Percentiles rank a stretch among this genome's conserved stretches.
Conservation (phyloP, 2,888 invertebrate genomes). For the Belgica antarctica region DNA sequence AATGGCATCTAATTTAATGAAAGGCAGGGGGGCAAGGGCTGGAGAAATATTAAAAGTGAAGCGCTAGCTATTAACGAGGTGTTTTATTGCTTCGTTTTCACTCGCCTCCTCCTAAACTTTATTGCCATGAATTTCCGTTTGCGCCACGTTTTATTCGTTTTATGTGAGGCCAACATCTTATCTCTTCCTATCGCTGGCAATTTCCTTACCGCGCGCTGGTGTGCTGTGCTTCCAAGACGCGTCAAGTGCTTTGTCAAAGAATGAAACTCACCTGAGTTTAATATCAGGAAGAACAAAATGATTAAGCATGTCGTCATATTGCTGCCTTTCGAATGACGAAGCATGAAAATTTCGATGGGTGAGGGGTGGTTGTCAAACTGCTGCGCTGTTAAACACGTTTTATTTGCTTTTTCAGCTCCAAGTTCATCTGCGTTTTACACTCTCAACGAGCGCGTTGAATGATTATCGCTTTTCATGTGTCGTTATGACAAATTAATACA, state of each 20-base stretch:
- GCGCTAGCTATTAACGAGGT: neutral
- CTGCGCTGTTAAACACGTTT: neutral
- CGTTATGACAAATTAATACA: constrained; percentile 32
- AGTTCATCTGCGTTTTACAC: neutral
- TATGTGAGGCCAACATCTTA: too few relatives aligned
- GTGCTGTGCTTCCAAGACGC: too few relatives aligned
- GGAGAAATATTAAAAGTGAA: neutral
- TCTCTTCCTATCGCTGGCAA: too few relatives aligned
- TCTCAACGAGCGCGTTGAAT: neutral
- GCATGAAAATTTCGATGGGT: neutral
- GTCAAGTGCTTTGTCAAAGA: too few relatives aligned
- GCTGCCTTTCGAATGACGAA: neutral
- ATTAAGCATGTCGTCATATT: constrained; percentile 42
- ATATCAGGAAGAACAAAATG: constrained; percentile 41
- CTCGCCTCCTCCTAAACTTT: neutral
- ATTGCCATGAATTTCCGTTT: neutral
- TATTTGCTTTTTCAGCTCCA: neutral
- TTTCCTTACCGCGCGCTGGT: too few relatives aligned
- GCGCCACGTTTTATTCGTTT: neutral
- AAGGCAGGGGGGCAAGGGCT: neutral
- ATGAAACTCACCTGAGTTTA: constrained; percentile 42
- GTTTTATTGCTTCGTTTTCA: neutral
- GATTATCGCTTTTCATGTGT: constrained; percentile 38
- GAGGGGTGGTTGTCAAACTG: too few relatives aligned
- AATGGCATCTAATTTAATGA: constrained; percentile 34